phyloP scores from a whole-genome alignment of 2,113 vertebrate species.

The Dipodomys ordii region DNA sequence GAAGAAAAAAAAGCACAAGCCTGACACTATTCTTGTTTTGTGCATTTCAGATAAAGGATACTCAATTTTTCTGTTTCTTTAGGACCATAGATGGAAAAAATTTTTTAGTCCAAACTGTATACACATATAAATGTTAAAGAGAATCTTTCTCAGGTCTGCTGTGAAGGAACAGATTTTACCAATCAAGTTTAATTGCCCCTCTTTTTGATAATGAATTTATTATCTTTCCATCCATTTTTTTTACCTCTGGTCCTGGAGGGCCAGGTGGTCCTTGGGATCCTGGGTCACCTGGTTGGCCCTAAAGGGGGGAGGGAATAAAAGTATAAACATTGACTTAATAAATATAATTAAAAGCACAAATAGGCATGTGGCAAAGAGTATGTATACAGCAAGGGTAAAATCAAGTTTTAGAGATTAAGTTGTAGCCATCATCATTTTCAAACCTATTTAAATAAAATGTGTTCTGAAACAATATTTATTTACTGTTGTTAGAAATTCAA shows the following conservation, averaged over 20 bases:
- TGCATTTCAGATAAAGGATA: neutral
- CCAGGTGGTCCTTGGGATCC: constrained; percentile 92
- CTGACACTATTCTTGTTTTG: neutral
- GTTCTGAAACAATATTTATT: neutral
- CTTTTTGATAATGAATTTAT: constrained; percentile 50
- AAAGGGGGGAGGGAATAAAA: constrained; percentile 62
- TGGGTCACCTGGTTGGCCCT: constrained; percentile 94
- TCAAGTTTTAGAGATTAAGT: constrained; percentile 28
- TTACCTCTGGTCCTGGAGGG: constrained; percentile 96
- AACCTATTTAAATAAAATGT: neutral
- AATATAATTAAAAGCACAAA: constrained; percentile 44
- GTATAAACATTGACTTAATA: constrained; percentile 57
- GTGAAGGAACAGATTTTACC: constrained; percentile 42
- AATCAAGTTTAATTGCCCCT: neutral
- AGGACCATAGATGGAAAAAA: neutral
- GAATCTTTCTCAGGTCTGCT: neutral
- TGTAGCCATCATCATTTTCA: neutral
- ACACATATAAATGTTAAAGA: constrained; percentile 1
- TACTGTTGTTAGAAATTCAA: neutral
- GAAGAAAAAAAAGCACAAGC: neutral
- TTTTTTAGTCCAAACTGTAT: neutral
- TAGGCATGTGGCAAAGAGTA: neutral
- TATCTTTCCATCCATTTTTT: constrained; percentile 55
- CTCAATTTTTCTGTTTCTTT: neutral
- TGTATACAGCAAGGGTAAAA: neutral